A percentile compares a stretch with the other conserved stretches of the same genome.
phyloP scores from a whole-genome alignment of 2,797 vertebrate species.

The Pantherophis vulpinus region DNA sequence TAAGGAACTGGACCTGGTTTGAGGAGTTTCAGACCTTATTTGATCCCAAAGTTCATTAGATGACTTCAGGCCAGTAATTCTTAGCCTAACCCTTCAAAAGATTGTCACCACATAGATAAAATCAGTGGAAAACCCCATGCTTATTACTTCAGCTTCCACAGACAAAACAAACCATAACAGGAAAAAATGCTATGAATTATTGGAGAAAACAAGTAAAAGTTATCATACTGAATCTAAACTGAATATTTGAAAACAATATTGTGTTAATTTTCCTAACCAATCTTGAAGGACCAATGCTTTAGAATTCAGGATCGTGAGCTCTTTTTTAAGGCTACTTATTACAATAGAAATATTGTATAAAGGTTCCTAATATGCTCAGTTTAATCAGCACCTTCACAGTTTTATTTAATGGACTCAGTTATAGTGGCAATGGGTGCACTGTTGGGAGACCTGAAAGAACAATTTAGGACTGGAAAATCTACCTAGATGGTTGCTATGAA shows the following conservation, averaged over 20 bases:
- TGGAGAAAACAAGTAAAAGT: constrained; percentile 21
- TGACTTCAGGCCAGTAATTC: background rate
- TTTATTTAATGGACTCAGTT: background rate
- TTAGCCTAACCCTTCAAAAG: background rate
- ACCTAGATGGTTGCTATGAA: background rate
- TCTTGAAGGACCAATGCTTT: background rate
- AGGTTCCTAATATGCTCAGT: background rate
- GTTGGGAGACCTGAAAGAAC: background rate
- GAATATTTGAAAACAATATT: background rate
- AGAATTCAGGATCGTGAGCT: constrained; percentile 19
- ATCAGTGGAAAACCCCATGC: background rate
- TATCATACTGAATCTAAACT: constrained; percentile 3
- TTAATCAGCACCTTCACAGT: background rate
- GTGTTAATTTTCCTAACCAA: background rate
- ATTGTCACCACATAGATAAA: background rate
- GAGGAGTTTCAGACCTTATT: background rate
- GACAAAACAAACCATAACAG: background rate
- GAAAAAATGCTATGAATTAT: background rate
- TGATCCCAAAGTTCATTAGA: background rate
- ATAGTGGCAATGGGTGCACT: background rate
- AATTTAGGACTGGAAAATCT: background rate
- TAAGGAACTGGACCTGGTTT: background rate
- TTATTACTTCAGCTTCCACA: background rate
- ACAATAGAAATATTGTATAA: background rate
- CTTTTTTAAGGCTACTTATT: constrained; percentile 2